These are phyloP conservation scores for Globodera ellingtonae DNA, from an alignment of 1,140 invertebrate genomes.

Conservation along the genomic window DNA sequence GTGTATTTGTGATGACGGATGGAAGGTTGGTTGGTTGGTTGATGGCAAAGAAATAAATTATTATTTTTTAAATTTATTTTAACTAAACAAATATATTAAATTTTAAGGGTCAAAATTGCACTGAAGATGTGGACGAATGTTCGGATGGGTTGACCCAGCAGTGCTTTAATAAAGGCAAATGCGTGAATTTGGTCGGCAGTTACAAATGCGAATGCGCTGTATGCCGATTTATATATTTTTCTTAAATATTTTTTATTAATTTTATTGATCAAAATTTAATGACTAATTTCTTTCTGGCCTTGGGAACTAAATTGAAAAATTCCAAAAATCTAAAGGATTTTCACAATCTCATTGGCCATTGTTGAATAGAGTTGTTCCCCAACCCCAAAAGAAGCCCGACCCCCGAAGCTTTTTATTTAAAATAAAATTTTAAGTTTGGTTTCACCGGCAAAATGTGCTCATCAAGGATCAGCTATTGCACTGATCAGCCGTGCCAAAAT, in stretches of 20 bases:
- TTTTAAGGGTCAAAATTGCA: constrained; percentile 81
- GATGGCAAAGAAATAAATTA: not conserved
- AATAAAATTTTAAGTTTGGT: constrained; percentile 7
- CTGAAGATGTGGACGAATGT: constrained; percentile 82
- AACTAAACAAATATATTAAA: not conserved
- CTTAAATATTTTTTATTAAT: no score
- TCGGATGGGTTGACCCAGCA: not conserved
- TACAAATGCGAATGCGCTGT: constrained; percentile 53
- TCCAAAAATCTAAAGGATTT: no score
- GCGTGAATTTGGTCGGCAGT: constrained; percentile 84
- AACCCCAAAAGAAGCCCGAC: no score
- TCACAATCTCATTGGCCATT: no score
- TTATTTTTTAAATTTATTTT: no score
- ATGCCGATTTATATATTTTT: no score
- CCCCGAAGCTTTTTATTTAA: constrained; percentile 50
- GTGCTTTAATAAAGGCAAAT: constrained; percentile 81
- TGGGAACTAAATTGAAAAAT: no score
- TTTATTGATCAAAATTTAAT: no score
- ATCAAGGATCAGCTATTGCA: constrained; percentile 84
- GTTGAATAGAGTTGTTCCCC: no score
- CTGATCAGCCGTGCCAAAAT: constrained; percentile 77
- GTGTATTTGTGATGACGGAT: constrained; percentile 37
- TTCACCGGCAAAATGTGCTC: constrained; percentile 77
- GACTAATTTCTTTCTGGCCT: no score
- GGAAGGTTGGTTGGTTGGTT: constrained; percentile 7